Evolutionary conservation across 2,113 vertebrate genomes (phyloP).

Genomic region (Charina bottae): DNA sequence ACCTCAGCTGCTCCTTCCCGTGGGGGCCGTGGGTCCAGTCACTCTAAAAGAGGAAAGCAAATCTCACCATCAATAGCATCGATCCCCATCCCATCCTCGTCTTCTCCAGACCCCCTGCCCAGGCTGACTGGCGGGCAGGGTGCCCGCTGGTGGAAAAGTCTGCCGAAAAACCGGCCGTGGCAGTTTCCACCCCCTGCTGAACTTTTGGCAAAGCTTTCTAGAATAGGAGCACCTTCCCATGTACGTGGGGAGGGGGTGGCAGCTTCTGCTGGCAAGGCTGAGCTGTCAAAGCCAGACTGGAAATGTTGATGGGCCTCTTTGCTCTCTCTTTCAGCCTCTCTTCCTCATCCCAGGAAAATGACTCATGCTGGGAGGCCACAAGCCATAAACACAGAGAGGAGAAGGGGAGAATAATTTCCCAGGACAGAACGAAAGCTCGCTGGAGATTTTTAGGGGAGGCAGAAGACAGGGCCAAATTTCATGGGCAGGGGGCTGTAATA

Average conservation of each 20-base stretch:
- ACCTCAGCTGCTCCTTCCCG: slow-evolving; percentile 80
- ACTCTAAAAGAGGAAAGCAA: slow-evolving; percentile 41
- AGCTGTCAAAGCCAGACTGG: not conserved
- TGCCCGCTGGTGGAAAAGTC: not conserved
- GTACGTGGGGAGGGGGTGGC: too few relatives aligned
- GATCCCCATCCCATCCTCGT: not conserved
- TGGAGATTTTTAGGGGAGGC: not conserved
- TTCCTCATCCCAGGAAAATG: not conserved
- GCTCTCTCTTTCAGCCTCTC: not conserved
- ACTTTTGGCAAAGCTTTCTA: not conserved
- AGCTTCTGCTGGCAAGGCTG: not conserved
- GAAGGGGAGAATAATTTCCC: not conserved
- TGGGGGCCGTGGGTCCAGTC: slow-evolving; percentile 32
- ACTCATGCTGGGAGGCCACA: not conserved
- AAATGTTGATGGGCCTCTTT: not conserved
- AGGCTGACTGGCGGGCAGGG: too few relatives aligned
- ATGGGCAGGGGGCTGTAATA: not conserved
- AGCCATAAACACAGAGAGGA: not conserved
- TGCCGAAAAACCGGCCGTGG: not conserved
- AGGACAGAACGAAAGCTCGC: not conserved
- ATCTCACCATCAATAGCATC: not conserved
- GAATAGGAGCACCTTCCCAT: not conserved
- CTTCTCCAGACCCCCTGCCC: not conserved
- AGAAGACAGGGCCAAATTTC: not conserved
- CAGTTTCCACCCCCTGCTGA: not conserved